Conservation (phyloP, 1,140 invertebrate genomes). For the Zaprionus ghesquierei region DNA sequence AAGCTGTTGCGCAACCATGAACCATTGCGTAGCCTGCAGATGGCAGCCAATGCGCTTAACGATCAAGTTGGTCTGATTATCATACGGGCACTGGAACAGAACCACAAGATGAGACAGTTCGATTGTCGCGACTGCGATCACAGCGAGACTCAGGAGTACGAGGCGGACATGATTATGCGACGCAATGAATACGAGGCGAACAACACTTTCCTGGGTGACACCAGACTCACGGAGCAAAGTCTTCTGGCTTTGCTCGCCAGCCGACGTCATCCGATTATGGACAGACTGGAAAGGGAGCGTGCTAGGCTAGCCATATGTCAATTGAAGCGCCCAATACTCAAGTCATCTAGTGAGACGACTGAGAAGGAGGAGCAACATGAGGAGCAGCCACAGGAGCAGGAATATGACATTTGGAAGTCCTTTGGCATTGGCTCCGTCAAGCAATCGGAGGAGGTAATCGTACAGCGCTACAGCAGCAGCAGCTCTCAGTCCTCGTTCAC, state of each 20-base stretch:
- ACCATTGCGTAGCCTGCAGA: conserved; percentile 42
- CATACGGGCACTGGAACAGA: conserved; percentile 34
- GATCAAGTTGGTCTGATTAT: not conserved
- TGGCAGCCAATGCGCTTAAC: conserved; percentile 37
- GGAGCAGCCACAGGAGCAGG: conserved; percentile 45
- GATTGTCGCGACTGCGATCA: conserved; percentile 60
- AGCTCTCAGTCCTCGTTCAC: not conserved
- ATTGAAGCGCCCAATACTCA: not conserved
- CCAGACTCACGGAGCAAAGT: conserved; percentile 8
- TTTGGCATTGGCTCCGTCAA: not conserved
- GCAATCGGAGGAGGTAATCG: not conserved
- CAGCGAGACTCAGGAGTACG: conserved; percentile 43
- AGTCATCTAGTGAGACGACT: not conserved
- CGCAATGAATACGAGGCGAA: conserved; percentile 48
- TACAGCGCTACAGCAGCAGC: not conserved
- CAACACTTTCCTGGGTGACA: conserved; percentile 1
- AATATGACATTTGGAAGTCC: conserved; percentile 54
- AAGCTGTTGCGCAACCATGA: conserved; percentile 45
- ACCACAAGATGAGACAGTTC: conserved; percentile 25
- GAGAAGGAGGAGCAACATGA: conserved; percentile 4
- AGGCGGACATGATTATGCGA: conserved; percentile 56
- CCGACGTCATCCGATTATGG: conserved; percentile 35
- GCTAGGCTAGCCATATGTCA: not conserved
- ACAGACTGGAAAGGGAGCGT: not conserved
- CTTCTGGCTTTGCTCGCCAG: conserved; percentile 15